These are phyloP conservation scores for Peromyscus maniculatus DNA, from an alignment of 2,113 vertebrate genomes.

Conservation along the genomic window DNA sequence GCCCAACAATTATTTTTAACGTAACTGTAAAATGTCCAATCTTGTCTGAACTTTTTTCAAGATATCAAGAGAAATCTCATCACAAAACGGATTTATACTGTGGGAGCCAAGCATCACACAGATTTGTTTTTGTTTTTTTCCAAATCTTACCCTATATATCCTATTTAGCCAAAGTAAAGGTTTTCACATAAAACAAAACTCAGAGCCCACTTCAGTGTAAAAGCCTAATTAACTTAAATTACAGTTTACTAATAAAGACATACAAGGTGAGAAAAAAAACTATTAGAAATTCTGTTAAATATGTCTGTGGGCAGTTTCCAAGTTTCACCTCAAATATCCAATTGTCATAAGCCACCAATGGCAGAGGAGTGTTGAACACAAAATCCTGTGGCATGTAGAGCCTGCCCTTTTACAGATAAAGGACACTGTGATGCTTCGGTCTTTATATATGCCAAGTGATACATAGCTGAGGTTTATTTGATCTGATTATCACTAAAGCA, in stretches of 20 bases:
- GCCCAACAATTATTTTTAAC: not conserved
- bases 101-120: not conserved
- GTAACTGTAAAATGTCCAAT: not conserved
- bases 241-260: not conserved
- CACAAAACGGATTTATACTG: not conserved
- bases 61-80: not conserved
- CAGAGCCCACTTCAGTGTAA: not conserved
- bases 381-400: rapidly evolving
- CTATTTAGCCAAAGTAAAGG: not conserved
- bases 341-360: not conserved
- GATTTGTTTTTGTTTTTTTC: not conserved
- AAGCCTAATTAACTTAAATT: not conserved
- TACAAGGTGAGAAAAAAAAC: not conserved
- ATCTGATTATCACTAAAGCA: not conserved
- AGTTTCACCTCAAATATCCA: not conserved
- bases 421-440: not conserved
- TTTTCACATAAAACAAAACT: not conserved
- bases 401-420: not conserved
- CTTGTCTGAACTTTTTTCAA: not conserved
- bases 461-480: not conserved
- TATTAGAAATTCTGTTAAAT: not conserved
- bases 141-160: not conserved
- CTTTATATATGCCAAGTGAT: not conserved
- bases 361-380: rapidly evolving
- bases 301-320: not conserved